Conservation (phyloP, 2,797 vertebrate species). For the Nannoperca australis region DNA sequence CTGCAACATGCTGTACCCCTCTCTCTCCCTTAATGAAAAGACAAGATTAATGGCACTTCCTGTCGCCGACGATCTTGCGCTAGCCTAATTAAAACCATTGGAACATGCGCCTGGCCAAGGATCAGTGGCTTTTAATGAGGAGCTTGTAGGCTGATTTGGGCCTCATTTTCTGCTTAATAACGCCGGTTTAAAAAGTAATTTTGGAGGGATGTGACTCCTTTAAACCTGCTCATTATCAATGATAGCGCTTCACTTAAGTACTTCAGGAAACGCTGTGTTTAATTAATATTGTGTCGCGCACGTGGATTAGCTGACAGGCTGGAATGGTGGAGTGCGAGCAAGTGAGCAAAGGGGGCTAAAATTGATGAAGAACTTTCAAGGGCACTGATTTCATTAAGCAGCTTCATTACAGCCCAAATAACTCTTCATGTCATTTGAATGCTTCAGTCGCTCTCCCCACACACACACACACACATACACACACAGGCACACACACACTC, state of each 20-base stretch:
- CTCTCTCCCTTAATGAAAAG: constrained; percentile 83
- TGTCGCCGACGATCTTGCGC: constrained; percentile 87
- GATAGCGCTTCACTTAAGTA: constrained; percentile 90
- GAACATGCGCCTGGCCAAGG: constrained; percentile 91
- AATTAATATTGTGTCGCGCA: constrained; percentile 90
- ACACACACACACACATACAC: constrained; percentile 46
- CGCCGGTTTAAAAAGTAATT: constrained; percentile 95
- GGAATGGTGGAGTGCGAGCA: constrained; percentile 69
- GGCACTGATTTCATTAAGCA: constrained; percentile 92
- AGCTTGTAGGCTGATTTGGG: constrained; percentile 94
- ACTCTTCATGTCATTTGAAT: constrained; percentile 88
- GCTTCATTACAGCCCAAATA: constrained; percentile 90
- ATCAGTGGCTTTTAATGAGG: constrained; percentile 96
- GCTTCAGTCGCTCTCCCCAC: constrained; percentile 65
- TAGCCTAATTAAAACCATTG: constrained; percentile 93
- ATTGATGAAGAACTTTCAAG: constrained; percentile 95
- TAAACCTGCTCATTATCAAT: constrained; percentile 94
- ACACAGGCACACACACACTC: constrained; percentile 10
- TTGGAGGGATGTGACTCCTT: constrained; percentile 91
- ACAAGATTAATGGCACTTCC: constrained; percentile 95
- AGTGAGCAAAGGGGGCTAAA: constrained; percentile 82
- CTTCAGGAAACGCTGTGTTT: constrained; percentile 91
- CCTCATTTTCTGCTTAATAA: constrained; percentile 97
- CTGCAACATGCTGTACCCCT: constrained; percentile 75
- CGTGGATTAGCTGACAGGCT: constrained; percentile 90